Evolutionary conservation across 2,888 invertebrate genomes (phyloP), one percentile per base, ranked within the genome.

Genomic region (Helleia helle): DNA sequence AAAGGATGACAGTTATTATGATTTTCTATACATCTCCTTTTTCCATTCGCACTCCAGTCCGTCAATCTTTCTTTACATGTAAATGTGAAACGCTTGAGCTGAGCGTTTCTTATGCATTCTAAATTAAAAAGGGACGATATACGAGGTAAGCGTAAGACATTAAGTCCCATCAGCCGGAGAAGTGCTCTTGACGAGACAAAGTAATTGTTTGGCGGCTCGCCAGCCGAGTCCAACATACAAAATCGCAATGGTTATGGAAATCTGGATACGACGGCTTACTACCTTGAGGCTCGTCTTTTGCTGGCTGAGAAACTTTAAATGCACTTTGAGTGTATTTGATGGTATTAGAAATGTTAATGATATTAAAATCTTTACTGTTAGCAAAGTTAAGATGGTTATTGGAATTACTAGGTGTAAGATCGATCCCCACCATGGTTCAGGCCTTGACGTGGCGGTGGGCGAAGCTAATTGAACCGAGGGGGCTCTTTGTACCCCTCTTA

Each of bases 161-260:
- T 70, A 57, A 63, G 63, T 59, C 58, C 64, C 66, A 72, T 75
- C 71, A 68, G 62, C 62, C 53, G 63, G 62, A 66, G 68, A 65
- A 72, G 67, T 59, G 69, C 51, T 67, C 62, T 60, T 76, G 75
- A 77, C 68, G 74, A 75, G 71, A 63, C 70, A 71, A 69, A 75
- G 77, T 76, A 76, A 80, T 80, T 74, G 75, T 76, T 69, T 81
- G 80, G 80, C 76, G 51, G 31, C 17, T 40, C 46, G 79, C 80
- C 80, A 80, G 52, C 44, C 14, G 44, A 47, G 43, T 52, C 47
- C 51, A 52, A 47, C 43, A 40, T 36, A 40, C 41, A 42, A 40
- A 43, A 43, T 45, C 43, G 46, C 49, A 51, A 41, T 47, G 43
- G 47, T 40, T 57, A 63, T 65, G 63, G 61, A 64, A 67, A 66